Conservation (phyloP, 2,797 vertebrate species). For the Silurus lanzhouensis region DNA sequence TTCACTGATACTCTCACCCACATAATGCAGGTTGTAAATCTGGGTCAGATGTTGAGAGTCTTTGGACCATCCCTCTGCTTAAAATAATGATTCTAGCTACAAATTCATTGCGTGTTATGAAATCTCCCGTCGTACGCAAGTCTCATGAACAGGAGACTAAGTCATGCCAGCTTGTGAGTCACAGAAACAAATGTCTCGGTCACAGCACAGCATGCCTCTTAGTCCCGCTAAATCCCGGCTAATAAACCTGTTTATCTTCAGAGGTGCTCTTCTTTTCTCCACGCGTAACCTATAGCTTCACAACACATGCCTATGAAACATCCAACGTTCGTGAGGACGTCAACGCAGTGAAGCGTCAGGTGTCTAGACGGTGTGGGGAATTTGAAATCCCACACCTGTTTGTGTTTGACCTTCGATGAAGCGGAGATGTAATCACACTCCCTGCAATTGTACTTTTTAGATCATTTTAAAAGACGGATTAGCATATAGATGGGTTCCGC, state of each 20-base stretch:
- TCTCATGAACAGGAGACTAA: not conserved
- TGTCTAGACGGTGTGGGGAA: constrained; percentile 3
- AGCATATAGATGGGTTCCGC: constrained; percentile 36
- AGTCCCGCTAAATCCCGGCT: not conserved
- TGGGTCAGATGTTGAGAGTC: constrained; percentile 10
- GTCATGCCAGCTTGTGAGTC: constrained; percentile 21
- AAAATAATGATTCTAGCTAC: constrained; percentile 1
- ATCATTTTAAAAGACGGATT: constrained; percentile 28
- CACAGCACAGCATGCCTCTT: not conserved
- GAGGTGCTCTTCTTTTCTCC: not conserved
- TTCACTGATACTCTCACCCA: not conserved
- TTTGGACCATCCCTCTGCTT: not conserved
- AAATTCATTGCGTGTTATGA: not conserved
- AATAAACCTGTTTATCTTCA: not conserved
- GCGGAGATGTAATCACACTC: constrained; percentile 30
- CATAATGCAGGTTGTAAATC: not conserved
- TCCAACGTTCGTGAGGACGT: not conserved
- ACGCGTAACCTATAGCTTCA: not conserved
- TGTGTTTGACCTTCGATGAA: constrained; percentile 10
- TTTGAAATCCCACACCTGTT: constrained; percentile 12
- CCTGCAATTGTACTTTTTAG: not conserved
- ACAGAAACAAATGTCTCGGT: constrained; percentile 8
- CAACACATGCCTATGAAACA: not conserved
- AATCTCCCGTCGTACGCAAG: not conserved
- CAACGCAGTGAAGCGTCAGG: not conserved